Evolutionary conservation across 2,888 invertebrate species (phyloP), one percentile per base, ranked within the genome.

Genomic region (Tyria jacobaeae): DNA sequence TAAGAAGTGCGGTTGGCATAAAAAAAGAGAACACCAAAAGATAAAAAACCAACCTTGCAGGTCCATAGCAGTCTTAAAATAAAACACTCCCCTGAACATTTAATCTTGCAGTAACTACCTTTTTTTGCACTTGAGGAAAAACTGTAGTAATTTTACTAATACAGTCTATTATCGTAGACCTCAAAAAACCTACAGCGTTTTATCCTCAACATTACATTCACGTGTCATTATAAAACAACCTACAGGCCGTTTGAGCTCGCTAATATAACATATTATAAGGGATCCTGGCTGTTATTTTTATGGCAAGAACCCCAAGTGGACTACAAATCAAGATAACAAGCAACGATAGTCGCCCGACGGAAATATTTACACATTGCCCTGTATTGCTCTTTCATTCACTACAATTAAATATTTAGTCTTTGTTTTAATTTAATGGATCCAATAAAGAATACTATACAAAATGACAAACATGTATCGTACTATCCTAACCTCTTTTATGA

Each of bases 311-410:
- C 86, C 84, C 86, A 83, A 85, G 88, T 86, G 85, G 84, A 85
- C 89, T 84, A 90, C 90, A 90, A 90, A 90, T 90, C 90, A 90
- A 88, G 89, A 89, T 90, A 90, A 90, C 89, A 89, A 89, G 89
- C 88, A 70, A 68, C 85, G 87, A 88, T 89, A 87, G 81, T 81
- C 81, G 76, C 76, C 73, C 82, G 79, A 75, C 79, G 81, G 85
- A 84, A 81, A 87, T 87, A 84, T 89, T 88, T 88, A 89, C 88
- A 86, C 86, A 84, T 85, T 70, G 67, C 70, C 67, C 74, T 71
- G 73, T 68, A 62, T 71, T 61, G 64, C 64, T 75, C 67, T 75
- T 78, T 76, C 79, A 76, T 81, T 77, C 73, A 76, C 73, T 71
- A 71, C 70, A 75, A 69, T 63, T 57, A 63, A 68, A 76, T 76